Conservation (phyloP, 2,888 invertebrate genomes). For the Laspeyria flexula region DNA sequence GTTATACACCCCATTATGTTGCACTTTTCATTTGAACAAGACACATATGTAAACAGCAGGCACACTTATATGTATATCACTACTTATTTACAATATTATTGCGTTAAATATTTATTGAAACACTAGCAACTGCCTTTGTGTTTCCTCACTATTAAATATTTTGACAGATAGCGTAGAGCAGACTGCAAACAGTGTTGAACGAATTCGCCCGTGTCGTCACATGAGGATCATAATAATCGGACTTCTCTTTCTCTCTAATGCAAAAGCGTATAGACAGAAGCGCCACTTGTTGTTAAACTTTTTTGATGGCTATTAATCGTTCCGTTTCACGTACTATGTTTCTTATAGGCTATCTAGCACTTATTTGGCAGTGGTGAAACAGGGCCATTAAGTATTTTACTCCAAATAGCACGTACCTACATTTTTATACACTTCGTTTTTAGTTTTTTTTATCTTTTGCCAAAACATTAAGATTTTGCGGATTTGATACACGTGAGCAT, state of each 20-base stretch:
- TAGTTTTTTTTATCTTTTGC: no score
- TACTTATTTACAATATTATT: slow-evolving; percentile 14
- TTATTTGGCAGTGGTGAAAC: no score
- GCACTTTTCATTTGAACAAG: slow-evolving; percentile 54
- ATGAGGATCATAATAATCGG: slow-evolving; percentile 35
- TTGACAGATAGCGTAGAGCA: slow-evolving; percentile 17
- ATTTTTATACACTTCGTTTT: no score
- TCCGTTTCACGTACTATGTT: slow-evolving; percentile 1
- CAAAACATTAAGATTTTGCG: no score
- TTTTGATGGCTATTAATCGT: slow-evolving; percentile 14
- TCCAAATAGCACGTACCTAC: no score
- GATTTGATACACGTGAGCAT: no score
- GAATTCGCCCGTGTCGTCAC: slow-evolving; percentile 27
- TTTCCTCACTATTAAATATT: slow-evolving; percentile 38
- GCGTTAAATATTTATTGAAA: slow-evolving; percentile 12
- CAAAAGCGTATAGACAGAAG: slow-evolving; percentile 10
- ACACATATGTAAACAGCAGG: slow-evolving; percentile 22
- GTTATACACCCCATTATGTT: slow-evolving; percentile 77
- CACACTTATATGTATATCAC: slow-evolving; percentile 24
- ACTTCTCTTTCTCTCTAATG: slow-evolving; percentile 27
- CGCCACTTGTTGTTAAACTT: slow-evolving; percentile 36
- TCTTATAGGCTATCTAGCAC: no score
- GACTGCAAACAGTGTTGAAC: slow-evolving; percentile 17
- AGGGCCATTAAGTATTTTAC: no score
- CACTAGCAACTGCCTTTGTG: slow-evolving; percentile 6